Conservation (phyloP, 1,140 invertebrate species). For the Bombus pascuorum region DNA sequence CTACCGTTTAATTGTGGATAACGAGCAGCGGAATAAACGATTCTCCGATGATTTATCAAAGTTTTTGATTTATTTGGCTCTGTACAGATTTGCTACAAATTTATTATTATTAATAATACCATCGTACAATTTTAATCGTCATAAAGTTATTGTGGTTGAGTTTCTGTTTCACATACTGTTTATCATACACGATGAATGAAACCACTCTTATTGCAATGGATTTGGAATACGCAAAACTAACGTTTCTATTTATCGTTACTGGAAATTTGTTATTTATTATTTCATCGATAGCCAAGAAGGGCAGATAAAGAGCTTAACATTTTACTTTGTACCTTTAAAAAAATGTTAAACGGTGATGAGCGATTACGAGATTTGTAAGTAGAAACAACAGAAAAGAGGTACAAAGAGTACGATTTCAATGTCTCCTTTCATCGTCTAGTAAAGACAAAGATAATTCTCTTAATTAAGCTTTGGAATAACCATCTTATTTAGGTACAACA, state of each 20-base stretch:
- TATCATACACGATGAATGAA: constrained; percentile 37
- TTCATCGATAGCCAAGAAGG: constrained; percentile 6
- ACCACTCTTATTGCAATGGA: constrained; percentile 35
- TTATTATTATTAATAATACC: constrained; percentile 75
- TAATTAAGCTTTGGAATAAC: constrained; percentile 64
- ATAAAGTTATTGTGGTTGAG: constrained; percentile 49
- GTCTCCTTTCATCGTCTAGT: not conserved
- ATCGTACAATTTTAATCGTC: constrained; percentile 70
- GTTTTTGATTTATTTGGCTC: constrained; percentile 76
- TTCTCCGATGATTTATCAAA: constrained; percentile 66
- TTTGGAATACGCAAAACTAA: not conserved
- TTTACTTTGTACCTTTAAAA: constrained; percentile 19
- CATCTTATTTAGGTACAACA: constrained; percentile 60
- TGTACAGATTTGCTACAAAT: constrained; percentile 80
- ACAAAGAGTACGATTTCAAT: not conserved
- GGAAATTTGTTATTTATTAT: constrained; percentile 7
- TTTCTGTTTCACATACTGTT: constrained; percentile 36
- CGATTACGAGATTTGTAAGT: constrained; percentile 35
- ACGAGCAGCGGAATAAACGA: not conserved
- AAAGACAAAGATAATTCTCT: constrained; percentile 12
- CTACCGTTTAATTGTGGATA: too few species aligned
- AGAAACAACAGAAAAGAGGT: not conserved
- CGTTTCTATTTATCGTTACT: constrained; percentile 20
- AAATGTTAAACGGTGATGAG: constrained; percentile 8
- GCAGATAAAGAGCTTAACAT: not conserved